Percentiles rank a stretch among this genome's conserved stretches.
These are phyloP conservation scores for Euwallacea similis DNA, from an alignment of 1,140 invertebrate species.

Conservation along the genomic window DNA sequence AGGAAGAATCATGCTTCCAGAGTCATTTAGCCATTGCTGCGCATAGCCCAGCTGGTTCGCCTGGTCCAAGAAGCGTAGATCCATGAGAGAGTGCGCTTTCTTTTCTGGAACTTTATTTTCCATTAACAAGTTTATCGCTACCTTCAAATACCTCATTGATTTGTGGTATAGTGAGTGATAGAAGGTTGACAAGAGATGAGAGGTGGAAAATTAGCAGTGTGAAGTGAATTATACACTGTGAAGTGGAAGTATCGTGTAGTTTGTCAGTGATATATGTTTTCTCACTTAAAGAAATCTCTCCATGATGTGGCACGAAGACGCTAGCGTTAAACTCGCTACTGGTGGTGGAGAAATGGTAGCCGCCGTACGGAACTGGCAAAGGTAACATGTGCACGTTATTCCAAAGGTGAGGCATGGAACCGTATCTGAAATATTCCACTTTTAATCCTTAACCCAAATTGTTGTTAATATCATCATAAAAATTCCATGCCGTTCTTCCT, in stretches of 20 bases:
- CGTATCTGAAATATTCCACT: conserved; percentile 38
- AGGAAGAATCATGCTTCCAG: conserved; percentile 39
- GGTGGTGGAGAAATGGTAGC: conserved; percentile 51
- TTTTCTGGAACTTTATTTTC: conserved; percentile 47
- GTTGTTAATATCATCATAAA: neutral
- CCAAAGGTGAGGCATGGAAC: conserved; percentile 50
- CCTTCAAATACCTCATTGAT: too few relatives aligned
- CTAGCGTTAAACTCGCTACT: conserved; percentile 64
- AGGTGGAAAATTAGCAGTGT: too few relatives aligned
- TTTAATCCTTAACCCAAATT: neutral
- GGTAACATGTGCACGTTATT: conserved; percentile 44
- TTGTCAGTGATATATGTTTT: too few relatives aligned
- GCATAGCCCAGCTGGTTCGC: conserved; percentile 36
- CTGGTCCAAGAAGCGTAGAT: conserved; percentile 55
- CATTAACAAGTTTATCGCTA: neutral
- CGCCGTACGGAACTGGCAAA: conserved; percentile 41
- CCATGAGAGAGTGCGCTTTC: conserved; percentile 60
- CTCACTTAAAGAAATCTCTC: neutral
- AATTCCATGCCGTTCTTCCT: neutral
- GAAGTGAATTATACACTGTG: too few relatives aligned
- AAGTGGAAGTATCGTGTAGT: too few relatives aligned
- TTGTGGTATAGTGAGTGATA: too few relatives aligned
- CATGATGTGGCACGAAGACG: conserved; percentile 56
- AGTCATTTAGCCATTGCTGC: conserved; percentile 43
- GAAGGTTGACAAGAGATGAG: too few relatives aligned